A percentile compares a stretch with the other conserved stretches of the same genome.
These are phyloP conservation scores for Neolamprologus toae DNA, from an alignment of 2,113 vertebrate species.

Conservation along the genomic window DNA sequence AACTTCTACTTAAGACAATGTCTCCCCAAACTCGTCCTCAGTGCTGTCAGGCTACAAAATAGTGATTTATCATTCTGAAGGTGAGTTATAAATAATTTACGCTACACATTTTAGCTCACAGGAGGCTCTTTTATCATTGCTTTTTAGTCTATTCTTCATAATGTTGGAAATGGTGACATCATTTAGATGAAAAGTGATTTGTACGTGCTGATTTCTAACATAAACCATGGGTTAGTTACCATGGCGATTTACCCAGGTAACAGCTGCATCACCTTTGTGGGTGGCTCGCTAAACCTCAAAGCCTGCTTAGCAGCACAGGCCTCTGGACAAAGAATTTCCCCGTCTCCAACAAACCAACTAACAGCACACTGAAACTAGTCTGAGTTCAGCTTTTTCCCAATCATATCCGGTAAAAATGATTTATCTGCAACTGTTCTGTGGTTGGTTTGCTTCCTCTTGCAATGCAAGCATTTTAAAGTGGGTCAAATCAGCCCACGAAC, in stretches of 20 bases:
- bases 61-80: neutral
- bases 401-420: neutral
- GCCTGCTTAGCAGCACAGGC: accelerated
- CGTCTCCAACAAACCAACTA: neutral
- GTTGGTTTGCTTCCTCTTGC: neutral
- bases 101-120: neutral
- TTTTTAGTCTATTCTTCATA: neutral
- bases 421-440: neutral
- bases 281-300: neutral
- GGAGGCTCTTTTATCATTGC: neutral
- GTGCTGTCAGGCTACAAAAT: neutral
- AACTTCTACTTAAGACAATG: neutral
- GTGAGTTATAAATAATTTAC: neutral
- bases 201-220: accelerated
- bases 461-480: neutral
- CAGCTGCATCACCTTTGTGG: neutral
- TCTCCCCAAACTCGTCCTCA: neutral
- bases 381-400: neutral
- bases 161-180: neutral
- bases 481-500: neutral
- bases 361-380: neutral
- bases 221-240: neutral
- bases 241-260: neutral
- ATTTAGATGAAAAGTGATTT: neutral
- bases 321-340: neutral